Conservation (phyloP, 2,113 vertebrate species). For the Pituophis catenifer region DNA sequence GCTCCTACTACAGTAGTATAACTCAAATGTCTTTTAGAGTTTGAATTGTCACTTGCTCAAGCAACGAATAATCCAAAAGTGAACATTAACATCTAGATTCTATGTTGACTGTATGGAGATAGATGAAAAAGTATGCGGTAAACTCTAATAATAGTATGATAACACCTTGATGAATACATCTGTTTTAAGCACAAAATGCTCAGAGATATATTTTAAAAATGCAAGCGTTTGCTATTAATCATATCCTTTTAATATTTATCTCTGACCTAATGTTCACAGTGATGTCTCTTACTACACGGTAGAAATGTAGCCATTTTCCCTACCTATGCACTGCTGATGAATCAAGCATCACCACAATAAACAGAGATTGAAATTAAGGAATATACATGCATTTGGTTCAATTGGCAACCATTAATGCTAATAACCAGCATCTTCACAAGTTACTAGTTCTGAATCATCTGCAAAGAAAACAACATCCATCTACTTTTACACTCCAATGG, state of each 20-base stretch:
- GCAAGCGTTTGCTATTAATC: slow-evolving; percentile 57
- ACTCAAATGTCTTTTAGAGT: neutral
- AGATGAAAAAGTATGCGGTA: neutral
- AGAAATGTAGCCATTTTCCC: slow-evolving; percentile 52
- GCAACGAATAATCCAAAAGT: slow-evolving; percentile 6
- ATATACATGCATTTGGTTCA: slow-evolving; percentile 53
- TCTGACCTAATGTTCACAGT: slow-evolving; percentile 54
- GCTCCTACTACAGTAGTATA: neutral
- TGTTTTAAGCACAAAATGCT: slow-evolving; percentile 4
- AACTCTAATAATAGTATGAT: neutral
- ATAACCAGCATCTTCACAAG: slow-evolving; percentile 72
- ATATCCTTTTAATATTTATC: slow-evolving; percentile 54
- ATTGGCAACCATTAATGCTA: slow-evolving; percentile 73
- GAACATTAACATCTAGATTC: neutral
- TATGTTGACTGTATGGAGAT: neutral
- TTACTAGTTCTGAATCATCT: slow-evolving; percentile 77
- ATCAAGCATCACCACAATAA: slow-evolving; percentile 51
- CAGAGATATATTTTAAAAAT: slow-evolving; percentile 37
- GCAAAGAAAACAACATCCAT: slow-evolving; percentile 86
- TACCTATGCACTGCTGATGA: slow-evolving; percentile 49
- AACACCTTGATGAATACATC: neutral
- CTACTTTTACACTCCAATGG: slow-evolving; percentile 92
- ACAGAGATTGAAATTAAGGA: slow-evolving; percentile 64
- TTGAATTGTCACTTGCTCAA: neutral
- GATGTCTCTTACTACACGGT: slow-evolving; percentile 64